Percentiles rank a stretch among this genome's conserved stretches.
Conservation (phyloP, 2,888 invertebrate genomes). For the Helobdella robusta region DNA sequence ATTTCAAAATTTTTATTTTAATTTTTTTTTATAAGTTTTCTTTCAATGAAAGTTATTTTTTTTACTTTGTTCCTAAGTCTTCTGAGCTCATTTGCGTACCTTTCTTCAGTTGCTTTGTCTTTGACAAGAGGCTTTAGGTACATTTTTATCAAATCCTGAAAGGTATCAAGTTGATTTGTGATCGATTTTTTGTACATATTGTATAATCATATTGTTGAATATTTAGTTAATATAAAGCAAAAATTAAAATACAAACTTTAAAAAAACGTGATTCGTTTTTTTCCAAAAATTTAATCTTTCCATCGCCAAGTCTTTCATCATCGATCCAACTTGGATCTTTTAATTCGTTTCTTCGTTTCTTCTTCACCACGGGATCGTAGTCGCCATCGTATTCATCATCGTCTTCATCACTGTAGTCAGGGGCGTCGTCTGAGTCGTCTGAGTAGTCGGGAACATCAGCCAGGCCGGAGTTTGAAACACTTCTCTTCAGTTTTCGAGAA, state of each 20-base stretch:
- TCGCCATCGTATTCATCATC: background rate
- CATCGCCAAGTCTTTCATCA: constrained; percentile 76
- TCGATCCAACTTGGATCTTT: constrained; percentile 87
- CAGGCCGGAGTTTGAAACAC: too few species aligned
- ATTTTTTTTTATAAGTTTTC: too few species aligned
- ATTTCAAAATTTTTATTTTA: too few species aligned
- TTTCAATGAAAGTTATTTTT: too few species aligned
- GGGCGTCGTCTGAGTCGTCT: background rate
- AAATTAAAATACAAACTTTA: constrained; percentile 7
- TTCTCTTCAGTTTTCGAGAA: background rate
- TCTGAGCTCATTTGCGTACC: constrained; percentile 56
- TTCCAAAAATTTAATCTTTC: constrained; percentile 53
- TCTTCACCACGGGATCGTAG: too few species aligned
- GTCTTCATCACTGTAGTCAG: background rate
- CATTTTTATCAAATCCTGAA: constrained; percentile 74
- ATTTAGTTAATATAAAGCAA: background rate
- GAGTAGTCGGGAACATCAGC: background rate
- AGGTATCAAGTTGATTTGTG: background rate
- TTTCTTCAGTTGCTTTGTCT: constrained; percentile 58
- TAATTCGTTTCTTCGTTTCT: constrained; percentile 64
- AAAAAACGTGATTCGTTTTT: constrained; percentile 75
- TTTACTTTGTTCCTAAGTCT: constrained; percentile 80
- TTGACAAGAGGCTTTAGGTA: constrained; percentile 80
- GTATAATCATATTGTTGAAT: background rate
- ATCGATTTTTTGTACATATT: background rate